phyloP scores from a whole-genome alignment of 2,888 invertebrate genomes.

The Arrhopalites spinosus region DNA sequence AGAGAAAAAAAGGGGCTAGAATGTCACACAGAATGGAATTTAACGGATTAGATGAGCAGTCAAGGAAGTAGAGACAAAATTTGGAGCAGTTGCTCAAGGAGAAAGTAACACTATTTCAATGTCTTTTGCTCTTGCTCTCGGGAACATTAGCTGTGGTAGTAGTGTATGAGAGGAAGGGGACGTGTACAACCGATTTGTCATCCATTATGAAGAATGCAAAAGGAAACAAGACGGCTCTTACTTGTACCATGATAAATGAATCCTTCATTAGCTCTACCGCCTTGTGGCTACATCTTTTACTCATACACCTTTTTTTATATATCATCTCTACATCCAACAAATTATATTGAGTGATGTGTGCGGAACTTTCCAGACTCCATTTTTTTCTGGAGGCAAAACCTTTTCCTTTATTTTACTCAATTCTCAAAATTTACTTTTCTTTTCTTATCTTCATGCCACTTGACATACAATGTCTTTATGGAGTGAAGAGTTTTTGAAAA shows the following conservation, averaged over 20 bases:
- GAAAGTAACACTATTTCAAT: not conserved
- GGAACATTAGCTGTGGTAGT: not conserved
- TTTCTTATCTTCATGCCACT: no score
- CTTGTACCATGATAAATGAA: slow-evolving; percentile 18
- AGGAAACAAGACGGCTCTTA: slow-evolving; percentile 2
- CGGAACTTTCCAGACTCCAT: no score
- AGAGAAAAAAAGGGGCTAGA: no score
- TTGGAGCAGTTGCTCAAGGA: slow-evolving; percentile 8
- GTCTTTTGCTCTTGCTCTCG: not conserved
- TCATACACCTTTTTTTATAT: no score
- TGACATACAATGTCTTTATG: no score
- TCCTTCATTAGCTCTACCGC: slow-evolving; percentile 5
- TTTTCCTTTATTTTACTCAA: no score
- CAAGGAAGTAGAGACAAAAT: not conserved
- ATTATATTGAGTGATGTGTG: no score
- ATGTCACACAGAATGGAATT: not conserved
- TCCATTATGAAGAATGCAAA: slow-evolving; percentile 19
- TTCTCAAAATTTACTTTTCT: no score
- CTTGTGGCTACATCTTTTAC: no score
- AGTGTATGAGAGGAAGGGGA: not conserved
- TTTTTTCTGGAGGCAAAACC: no score
- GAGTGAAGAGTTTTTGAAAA: no score
- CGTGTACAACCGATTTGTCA: slow-evolving; percentile 13
- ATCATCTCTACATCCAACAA: no score
- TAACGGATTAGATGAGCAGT: not conserved